Base-by-base conservation (phyloP, 92 coral and sea anemone species). In the Porites divaricata region DNA sequence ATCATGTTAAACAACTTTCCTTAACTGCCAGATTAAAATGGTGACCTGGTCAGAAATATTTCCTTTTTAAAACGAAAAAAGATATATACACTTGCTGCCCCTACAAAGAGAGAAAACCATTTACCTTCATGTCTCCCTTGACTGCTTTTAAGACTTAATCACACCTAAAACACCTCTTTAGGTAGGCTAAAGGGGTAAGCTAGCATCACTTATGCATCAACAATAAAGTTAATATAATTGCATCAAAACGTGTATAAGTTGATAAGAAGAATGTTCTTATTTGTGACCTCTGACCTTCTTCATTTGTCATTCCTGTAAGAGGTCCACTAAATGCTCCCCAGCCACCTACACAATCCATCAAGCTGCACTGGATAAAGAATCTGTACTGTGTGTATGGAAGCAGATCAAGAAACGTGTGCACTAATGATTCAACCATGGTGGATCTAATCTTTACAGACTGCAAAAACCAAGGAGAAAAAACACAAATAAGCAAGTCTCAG, bases 371-470 rank as follows among this genome's bases (percentile, higher is more conserved):
- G 58, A 74, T 72, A 50, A 15, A 89, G 62, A 89, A 73, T 14
- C 51, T 78, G 76, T 89, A 85, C 81, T 79, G 53, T 2, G 92
- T 85, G 74, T 73, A 79, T 9, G 92, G 88, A 35, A 9, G 52
- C n/a, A 83, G 88, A 71, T 84, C 74, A 57, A 2, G 2, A 10
- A 80, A 23, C 6, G 76, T 70, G 69, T 57, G 12, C 9, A 8
- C 1, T 9, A 68, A 58, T 56, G 48, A 41, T 61, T 62, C 6
- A 8, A 15, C n/a, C n/a, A n/a, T n/a, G n/a, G n/a, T n/a, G n/a
- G n/a, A n/a, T n/a, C 0, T 0, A 2, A 41, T 13, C 14, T 21
- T 8, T 15, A 63, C 1, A 4, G 79, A 59, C 86, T 72, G 62
- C 63, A 61, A 63, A 57, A 1, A 76, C 25, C 20, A 50, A 49